Evolutionary conservation across 2,888 invertebrate species (phyloP).

Genomic region (Parascotia fuliginaria): DNA sequence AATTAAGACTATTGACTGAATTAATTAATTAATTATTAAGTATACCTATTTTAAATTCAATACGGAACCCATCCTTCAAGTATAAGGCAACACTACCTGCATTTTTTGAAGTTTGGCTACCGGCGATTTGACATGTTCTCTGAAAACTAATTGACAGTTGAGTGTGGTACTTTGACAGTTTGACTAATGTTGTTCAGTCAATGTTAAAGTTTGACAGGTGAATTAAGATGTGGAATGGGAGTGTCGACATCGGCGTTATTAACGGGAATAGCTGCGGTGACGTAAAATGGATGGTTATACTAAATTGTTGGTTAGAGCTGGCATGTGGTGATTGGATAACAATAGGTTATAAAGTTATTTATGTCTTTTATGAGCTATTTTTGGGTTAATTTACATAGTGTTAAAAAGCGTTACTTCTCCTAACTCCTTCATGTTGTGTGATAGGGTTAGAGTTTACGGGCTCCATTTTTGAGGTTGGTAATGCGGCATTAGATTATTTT

Average conservation of each 20-base stretch:
- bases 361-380: not conserved
- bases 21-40: too few relatives aligned
- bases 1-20: too few relatives aligned
- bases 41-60: too few relatives aligned
- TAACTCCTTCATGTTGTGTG: too few relatives aligned
- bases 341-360: conserved; percentile 4
- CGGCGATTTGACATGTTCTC: conserved; percentile 55
- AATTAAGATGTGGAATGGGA: conserved; percentile 63
- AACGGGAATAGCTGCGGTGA: conserved; percentile 38
- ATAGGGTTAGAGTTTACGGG: too few relatives aligned
- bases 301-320: conserved; percentile 16
- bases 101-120: conserved; percentile 59
- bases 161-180: conserved; percentile 74
- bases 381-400: too few relatives aligned
- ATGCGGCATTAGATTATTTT: too few relatives aligned
- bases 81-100: conserved; percentile 25
- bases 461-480: too few relatives aligned
- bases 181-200: conserved; percentile 78
- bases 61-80: conserved; percentile 28
- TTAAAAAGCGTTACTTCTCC: too few relatives aligned
- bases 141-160: conserved; percentile 78
- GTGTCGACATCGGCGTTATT: conserved; percentile 57
- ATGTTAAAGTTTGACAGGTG: conserved; percentile 62
- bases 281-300: conserved; percentile 25
- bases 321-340: conserved; percentile 4